Percentiles rank a stretch among this genome's conserved stretches.
phyloP scores from a whole-genome alignment of 2,113 vertebrate species.

The Haemorhous mexicanus region DNA sequence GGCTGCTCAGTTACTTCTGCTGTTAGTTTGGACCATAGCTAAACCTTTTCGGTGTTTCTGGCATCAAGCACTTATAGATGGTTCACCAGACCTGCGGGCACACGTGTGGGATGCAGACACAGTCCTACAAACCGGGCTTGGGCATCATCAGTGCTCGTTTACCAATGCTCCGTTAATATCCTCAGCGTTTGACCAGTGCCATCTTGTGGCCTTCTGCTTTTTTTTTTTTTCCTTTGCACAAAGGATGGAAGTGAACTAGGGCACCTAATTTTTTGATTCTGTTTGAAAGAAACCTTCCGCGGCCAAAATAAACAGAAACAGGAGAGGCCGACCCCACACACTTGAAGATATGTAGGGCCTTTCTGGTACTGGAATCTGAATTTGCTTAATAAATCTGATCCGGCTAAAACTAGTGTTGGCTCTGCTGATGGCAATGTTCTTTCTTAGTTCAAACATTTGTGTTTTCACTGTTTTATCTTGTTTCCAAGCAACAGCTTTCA shows the following conservation, averaged over 20 bases:
- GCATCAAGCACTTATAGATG: fast-evolving
- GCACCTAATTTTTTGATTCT: neutral
- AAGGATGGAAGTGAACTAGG: neutral
- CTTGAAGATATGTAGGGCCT: neutral
- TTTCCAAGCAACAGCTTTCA: constrained; percentile 34
- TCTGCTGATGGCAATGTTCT: neutral
- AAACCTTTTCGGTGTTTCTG: fast-evolving
- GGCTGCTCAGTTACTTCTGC: neutral
- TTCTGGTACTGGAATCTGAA: neutral
- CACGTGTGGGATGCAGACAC: neutral
- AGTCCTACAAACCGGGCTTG: neutral
- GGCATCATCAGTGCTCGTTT: neutral
- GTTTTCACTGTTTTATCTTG: constrained; percentile 16
- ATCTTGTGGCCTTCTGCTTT: constrained; percentile 27
- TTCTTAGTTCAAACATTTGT: neutral
- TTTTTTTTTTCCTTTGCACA: too few species aligned
- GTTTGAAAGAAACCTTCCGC: neutral
- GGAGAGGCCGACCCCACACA: neutral
- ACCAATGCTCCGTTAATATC: neutral
- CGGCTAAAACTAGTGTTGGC: neutral
- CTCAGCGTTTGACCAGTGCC: constrained; percentile 21
- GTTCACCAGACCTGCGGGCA: neutral
- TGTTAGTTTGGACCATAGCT: fast-evolving
- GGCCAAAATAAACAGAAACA: neutral
- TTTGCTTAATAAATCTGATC: neutral